Percentiles rank a stretch among this genome's conserved stretches.
Conservation (phyloP, 2,888 invertebrate species). For the Callosobruchus maculatus region DNA sequence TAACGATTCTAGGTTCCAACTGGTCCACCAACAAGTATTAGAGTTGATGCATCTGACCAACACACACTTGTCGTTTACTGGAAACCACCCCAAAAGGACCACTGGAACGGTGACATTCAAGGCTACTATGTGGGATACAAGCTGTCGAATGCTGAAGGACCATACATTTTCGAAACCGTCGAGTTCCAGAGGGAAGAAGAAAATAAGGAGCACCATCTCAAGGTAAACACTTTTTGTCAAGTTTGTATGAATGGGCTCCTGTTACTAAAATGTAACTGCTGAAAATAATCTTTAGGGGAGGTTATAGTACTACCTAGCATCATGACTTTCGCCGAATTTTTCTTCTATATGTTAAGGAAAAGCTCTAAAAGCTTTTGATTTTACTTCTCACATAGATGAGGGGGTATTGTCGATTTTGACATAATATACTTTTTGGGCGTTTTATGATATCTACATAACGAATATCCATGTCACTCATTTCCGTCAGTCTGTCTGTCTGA, state of each 20-base stretch:
- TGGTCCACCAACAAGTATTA: conserved; percentile 78
- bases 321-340: no score
- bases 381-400: no score
- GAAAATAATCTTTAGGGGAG: no score
- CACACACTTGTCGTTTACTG: conserved; percentile 83
- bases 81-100: conserved; percentile 85
- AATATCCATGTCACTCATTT: no score
- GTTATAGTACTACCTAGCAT: no score
- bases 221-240: conserved; percentile 25
- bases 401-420: no score
- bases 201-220: conserved; percentile 84
- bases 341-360: no score
- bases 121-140: conserved; percentile 91
- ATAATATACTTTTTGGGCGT: no score
- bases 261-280: no score
- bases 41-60: conserved; percentile 84
- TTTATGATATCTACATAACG: no score
- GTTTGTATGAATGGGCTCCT: background rate
- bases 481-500: no score
- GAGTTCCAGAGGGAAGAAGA: conserved; percentile 90
- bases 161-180: conserved; percentile 86
- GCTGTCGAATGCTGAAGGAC: conserved; percentile 78
- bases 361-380: no score
- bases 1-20: conserved; percentile 43
- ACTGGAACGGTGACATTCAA: conserved; percentile 90